phyloP scores from a whole-genome alignment of 1,140 invertebrate species.

The Ceratoteleas bidentatus region DNA sequence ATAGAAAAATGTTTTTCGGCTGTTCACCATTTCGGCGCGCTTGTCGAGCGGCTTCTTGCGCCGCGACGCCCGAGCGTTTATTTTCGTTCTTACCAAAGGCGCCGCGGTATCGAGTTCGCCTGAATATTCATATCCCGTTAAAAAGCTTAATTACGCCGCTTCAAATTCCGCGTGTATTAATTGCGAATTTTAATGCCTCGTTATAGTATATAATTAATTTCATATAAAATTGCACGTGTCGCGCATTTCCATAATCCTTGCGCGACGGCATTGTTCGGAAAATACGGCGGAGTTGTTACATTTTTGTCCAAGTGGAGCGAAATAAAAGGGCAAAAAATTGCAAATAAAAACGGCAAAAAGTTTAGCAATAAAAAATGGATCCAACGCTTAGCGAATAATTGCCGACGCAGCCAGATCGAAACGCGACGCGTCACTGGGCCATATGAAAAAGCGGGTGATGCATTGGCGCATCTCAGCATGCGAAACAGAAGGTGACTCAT shows the following conservation, averaged over 20 bases:
- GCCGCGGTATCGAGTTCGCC: constrained; percentile 10
- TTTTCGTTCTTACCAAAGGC: constrained; percentile 8
- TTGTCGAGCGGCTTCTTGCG: constrained; percentile 1
- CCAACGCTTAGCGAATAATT: neutral
- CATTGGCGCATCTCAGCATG: constrained; percentile 38
- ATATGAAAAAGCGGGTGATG: constrained; percentile 35
- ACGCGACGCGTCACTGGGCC: no score
- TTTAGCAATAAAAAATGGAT: no score
- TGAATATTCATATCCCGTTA: constrained; percentile 33
- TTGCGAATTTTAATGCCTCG: constrained; percentile 41
- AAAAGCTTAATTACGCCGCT: constrained; percentile 43
- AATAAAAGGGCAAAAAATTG: no score
- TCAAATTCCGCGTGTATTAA: constrained; percentile 28
- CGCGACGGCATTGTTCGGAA: no score
- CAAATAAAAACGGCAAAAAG: no score
- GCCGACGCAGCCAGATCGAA: no score
- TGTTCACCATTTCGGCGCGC: constrained; percentile 2
- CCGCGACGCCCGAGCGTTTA: constrained; percentile 2
- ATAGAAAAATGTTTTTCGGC: constrained; percentile 14
- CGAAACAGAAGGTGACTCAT: constrained; percentile 58
- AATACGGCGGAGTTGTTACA: no score
- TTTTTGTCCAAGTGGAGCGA: no score
- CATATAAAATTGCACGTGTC: constrained; percentile 34
- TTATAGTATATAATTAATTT: constrained; percentile 40
- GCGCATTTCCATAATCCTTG: constrained; percentile 32